Conservation (phyloP, 2,113 vertebrate genomes). For the Chroicocephalus ridibundus region DNA sequence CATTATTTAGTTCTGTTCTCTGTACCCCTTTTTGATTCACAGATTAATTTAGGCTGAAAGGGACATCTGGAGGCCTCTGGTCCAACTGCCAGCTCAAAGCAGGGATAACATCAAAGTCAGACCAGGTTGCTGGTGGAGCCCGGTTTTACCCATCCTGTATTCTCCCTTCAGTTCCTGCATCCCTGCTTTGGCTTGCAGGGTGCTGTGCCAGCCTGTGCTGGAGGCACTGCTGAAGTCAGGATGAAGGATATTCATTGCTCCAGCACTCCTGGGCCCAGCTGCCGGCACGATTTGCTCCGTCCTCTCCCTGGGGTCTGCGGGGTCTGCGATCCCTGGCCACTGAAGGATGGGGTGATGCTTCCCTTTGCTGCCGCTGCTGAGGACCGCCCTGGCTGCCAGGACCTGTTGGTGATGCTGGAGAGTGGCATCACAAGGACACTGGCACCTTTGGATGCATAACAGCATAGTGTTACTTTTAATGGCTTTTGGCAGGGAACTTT, state of each 20-base stretch:
- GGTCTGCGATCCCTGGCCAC: accelerated
- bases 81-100: neutral
- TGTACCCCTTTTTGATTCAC: neutral
- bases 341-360: accelerated
- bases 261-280: accelerated
- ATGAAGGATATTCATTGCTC: too few species aligned
- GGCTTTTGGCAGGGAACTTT: neutral
- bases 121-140: neutral
- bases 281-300: neutral
- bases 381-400: accelerated
- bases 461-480: neutral
- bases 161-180: neutral
- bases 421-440: accelerated
- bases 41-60: neutral
- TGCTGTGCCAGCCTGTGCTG: neutral
- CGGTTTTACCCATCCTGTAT: neutral
- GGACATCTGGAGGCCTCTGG: neutral
- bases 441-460: accelerated
- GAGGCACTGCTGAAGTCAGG: neutral
- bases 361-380: accelerated
- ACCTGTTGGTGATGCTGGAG: accelerated
- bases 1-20: neutral
- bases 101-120: neutral
- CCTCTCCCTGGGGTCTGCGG: accelerated
- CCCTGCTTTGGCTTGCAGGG: neutral